Conservation (phyloP, 1,140 invertebrate genomes). For the Papilio xuthus region DNA sequence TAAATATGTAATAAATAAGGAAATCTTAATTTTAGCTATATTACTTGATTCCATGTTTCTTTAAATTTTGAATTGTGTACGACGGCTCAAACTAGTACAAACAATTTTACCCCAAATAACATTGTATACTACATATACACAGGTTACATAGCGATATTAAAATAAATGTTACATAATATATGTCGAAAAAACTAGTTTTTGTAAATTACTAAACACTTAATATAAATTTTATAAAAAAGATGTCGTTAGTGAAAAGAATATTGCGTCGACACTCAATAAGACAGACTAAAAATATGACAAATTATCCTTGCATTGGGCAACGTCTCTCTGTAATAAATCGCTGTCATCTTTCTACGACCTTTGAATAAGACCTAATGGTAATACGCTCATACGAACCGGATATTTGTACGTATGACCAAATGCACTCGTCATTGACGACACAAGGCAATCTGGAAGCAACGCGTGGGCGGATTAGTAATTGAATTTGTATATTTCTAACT, state of each 20-base stretch:
- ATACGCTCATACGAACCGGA: conserved; percentile 18
- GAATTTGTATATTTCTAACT: neutral
- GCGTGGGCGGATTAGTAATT: neutral
- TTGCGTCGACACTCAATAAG: neutral
- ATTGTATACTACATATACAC: too few species aligned
- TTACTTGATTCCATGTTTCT: too few species aligned
- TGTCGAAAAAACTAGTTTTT: neutral
- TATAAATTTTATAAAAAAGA: neutral
- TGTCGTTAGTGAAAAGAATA: conserved; percentile 2
- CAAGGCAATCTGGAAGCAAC: neutral
- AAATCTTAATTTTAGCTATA: too few species aligned
- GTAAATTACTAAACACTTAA: neutral
- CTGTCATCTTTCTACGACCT: conserved; percentile 21
- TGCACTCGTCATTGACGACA: conserved; percentile 9
- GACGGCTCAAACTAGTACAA: too few species aligned
- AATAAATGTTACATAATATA: neutral
- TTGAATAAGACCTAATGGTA: conserved; percentile 21
- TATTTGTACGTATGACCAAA: conserved; percentile 3
- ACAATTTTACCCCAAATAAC: too few species aligned
- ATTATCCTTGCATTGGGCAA: conserved; percentile 14
- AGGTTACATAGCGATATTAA: neutral
- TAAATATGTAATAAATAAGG: too few species aligned
- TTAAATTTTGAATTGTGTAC: too few species aligned
- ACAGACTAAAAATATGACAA: conserved; percentile 15
- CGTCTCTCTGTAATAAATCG: conserved; percentile 16